A percentile compares a stretch with the other conserved stretches of the same genome.
Evolutionary conservation across 2,113 vertebrate genomes (phyloP).

Genomic region (Ceuthmochares aereus): DNA sequence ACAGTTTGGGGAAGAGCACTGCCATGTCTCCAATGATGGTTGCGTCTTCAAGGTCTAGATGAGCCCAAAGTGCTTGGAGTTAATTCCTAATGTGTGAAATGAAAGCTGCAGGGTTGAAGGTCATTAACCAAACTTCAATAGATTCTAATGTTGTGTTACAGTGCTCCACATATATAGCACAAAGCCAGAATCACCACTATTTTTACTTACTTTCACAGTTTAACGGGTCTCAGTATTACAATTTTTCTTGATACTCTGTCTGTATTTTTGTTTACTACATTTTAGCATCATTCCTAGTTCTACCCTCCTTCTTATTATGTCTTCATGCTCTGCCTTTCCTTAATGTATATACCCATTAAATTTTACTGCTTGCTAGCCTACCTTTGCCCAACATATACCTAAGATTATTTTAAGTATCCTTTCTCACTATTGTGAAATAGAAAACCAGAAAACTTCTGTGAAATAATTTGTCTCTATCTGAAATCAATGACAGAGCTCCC

Average conservation of each 20-base stretch:
- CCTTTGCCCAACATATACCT: background rate
- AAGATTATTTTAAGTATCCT: background rate
- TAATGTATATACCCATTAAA: background rate
- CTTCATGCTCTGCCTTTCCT: background rate
- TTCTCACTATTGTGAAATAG: background rate
- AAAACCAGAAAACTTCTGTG: background rate
- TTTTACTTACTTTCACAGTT: background rate
- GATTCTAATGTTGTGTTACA: background rate
- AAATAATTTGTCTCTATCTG: background rate
- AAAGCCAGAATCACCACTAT: background rate
- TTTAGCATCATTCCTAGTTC: background rate
- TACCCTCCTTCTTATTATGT: background rate
- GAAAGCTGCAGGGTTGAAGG: background rate
- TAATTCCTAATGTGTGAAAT: background rate
- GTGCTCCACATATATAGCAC: background rate
- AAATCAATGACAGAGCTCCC: background rate
- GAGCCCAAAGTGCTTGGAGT: background rate
- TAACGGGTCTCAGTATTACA: background rate
- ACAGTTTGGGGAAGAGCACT: background rate
- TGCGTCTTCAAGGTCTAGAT: background rate
- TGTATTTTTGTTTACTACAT: background rate
- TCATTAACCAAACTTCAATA: background rate
- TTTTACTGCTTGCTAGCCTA: background rate
- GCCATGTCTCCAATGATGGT: background rate
- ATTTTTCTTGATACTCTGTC: background rate